These are phyloP conservation scores for Anolis sagrei DNA, from an alignment of 2,113 vertebrate genomes.

Conservation along the genomic window DNA sequence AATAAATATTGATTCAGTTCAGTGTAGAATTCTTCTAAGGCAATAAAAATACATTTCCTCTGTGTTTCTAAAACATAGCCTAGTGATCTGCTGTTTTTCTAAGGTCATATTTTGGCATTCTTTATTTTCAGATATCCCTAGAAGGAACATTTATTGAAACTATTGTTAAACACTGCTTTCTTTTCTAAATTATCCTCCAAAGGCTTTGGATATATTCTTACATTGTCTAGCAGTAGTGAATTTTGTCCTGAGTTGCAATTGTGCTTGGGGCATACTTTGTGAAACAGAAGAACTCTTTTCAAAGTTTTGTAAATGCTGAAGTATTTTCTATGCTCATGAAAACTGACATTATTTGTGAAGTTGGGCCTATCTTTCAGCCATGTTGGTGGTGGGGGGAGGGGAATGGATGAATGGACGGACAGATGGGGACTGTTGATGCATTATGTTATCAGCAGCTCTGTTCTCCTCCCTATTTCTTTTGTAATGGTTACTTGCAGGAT, in stretches of 20 bases:
- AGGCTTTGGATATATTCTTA: background rate
- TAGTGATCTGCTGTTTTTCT: background rate
- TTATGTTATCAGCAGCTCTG: no score
- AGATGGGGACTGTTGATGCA: no score
- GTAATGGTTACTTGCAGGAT: background rate
- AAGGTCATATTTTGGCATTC: background rate
- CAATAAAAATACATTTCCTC: background rate
- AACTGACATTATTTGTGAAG: background rate
- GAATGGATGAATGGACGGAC: no score
- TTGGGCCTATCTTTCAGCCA: no score
- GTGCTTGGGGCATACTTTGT: background rate
- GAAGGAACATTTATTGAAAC: background rate
- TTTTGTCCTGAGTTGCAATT: constrained; percentile 21
- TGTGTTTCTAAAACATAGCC: background rate
- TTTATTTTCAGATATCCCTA: background rate
- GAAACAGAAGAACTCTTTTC: background rate
- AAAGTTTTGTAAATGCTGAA: background rate
- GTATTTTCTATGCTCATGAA: background rate
- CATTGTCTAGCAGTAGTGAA: background rate
- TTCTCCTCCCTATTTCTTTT: no score
- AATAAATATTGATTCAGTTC: background rate
- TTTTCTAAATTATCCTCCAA: background rate
- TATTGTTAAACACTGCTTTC: background rate
- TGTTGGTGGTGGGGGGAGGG: no score
- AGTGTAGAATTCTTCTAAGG: no score